phyloP scores from a whole-genome alignment of 2,797 vertebrate species.

The Telmatherina bonti region DNA sequence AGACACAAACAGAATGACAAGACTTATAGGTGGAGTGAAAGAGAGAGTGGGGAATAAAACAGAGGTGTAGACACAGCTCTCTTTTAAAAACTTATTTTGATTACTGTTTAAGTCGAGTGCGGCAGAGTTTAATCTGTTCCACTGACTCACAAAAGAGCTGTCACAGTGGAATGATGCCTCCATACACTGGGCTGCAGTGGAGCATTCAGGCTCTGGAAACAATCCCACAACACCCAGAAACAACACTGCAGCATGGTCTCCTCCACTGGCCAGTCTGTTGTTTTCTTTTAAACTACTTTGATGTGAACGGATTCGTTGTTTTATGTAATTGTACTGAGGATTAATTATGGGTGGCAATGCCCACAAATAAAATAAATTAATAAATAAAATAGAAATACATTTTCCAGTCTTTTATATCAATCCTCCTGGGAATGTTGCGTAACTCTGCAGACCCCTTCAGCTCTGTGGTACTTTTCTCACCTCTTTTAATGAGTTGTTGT shows the following conservation, averaged over 20 bases:
- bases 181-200: conserved; percentile 54
- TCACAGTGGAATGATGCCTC: conserved; percentile 69
- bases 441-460: background rate
- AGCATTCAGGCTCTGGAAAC: conserved; percentile 70
- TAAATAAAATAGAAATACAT: no score
- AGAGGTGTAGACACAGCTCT: conserved; percentile 21
- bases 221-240: conserved; percentile 61
- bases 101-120: conserved; percentile 62
- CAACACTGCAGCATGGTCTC: conserved; percentile 18
- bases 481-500: conserved; percentile 9
- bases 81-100: conserved; percentile 61
- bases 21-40: conserved; percentile 12
- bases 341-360: no score
- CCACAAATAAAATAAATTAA: no score
- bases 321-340: background rate
- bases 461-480: background rate
- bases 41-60: conserved; percentile 38
- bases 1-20: conserved; percentile 1
- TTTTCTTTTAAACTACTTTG: background rate
- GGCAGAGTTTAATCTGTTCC: conserved; percentile 74
- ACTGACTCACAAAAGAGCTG: conserved; percentile 66
- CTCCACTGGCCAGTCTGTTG: background rate
- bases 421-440: background rate
- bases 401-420: background rate
- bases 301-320: background rate